phyloP scores from a whole-genome alignment of 2,888 invertebrate species.

The Drosophila conformis region DNA sequence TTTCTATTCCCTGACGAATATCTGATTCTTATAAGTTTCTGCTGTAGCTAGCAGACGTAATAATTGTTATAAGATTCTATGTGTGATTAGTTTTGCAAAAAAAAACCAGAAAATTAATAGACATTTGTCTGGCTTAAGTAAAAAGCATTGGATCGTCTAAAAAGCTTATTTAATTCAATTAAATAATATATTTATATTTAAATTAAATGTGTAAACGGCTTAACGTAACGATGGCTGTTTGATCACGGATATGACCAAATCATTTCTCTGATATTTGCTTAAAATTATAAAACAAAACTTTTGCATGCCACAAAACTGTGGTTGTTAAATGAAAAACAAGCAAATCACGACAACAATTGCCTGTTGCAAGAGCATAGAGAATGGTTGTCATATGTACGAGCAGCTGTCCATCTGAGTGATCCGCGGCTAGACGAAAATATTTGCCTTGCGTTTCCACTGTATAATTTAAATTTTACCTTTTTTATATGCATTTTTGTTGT shows the following conservation, averaged over 20 bases:
- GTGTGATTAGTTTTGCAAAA: not conserved
- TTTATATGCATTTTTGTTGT: not conserved
- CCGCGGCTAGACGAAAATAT: constrained; percentile 75
- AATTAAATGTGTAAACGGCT: constrained; percentile 4
- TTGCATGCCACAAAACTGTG: constrained; percentile 65
- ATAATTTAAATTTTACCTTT: constrained; percentile 63
- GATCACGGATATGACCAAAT: constrained; percentile 22
- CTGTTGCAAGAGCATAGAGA: not conserved
- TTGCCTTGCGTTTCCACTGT: constrained; percentile 69
- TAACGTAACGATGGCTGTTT: not conserved
- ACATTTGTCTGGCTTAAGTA: not conserved
- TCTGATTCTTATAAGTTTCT: not conserved
- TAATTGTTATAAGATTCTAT: not conserved
- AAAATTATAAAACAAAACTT: constrained; percentile 72
- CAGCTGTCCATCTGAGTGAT: constrained; percentile 52
- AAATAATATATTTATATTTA: not conserved
- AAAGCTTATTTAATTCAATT: not conserved
- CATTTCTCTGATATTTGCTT: constrained; percentile 61
- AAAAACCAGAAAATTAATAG: not conserved
- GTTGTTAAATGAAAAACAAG: constrained; percentile 74
- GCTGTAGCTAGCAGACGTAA: not conserved
- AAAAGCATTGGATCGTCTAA: not conserved
- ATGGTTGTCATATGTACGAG: constrained; percentile 24
- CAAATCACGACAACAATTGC: constrained; percentile 65
- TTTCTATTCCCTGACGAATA: not conserved